These are phyloP conservation scores for Gambusia affinis DNA, from an alignment of 2,113 vertebrate species.

Conservation along the genomic window DNA sequence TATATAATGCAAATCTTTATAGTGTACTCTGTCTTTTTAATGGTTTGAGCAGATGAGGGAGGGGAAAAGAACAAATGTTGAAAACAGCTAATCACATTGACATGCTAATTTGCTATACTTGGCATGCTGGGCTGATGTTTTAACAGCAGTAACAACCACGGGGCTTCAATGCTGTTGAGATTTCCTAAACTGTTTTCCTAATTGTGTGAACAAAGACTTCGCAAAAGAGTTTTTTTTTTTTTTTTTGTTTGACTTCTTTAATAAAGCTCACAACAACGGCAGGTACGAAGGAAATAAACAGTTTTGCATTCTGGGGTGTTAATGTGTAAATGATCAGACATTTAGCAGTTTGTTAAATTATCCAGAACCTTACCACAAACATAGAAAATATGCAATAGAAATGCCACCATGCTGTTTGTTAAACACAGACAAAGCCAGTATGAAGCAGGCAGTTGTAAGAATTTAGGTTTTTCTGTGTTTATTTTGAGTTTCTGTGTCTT, in stretches of 20 bases:
- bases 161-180: conserved; percentile 17
- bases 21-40: conserved; percentile 19
- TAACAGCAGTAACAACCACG: conserved; percentile 43
- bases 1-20: conserved; percentile 47
- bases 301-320: not conserved
- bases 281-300: not conserved
- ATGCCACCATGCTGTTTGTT: too few species aligned
- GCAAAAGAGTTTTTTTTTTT: not conserved
- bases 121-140: conserved; percentile 58
- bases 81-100: conserved; percentile 44
- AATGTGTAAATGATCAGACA: too few species aligned
- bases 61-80: conserved; percentile 47
- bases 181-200: conserved; percentile 31
- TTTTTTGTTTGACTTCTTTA: not conserved
- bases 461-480: too few species aligned
- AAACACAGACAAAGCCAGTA: too few species aligned
- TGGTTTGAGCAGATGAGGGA: conserved; percentile 52
- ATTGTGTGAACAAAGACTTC: conserved; percentile 51
- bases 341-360: too few species aligned
- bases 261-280: not conserved
- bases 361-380: too few species aligned
- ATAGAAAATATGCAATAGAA: too few species aligned
- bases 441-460: too few species aligned
- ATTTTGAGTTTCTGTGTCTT: too few species aligned
- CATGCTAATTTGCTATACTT: conserved; percentile 48